Percentiles rank a stretch among this genome's conserved stretches.
These are phyloP conservation scores for Triplophysa rosa DNA, from an alignment of 2,113 vertebrate genomes.

Conservation along the genomic window DNA sequence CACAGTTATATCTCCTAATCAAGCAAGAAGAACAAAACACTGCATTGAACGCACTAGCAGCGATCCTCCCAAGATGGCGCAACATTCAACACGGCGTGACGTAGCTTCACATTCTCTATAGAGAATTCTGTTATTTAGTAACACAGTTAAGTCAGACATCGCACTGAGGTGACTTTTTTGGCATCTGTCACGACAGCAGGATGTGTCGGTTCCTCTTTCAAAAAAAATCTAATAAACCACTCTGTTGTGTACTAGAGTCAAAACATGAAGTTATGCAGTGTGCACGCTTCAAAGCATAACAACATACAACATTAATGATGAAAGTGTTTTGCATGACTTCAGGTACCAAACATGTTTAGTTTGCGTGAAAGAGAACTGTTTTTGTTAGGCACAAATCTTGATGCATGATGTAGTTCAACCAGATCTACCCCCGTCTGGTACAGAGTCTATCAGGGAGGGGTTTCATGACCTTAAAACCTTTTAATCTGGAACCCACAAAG, in stretches of 20 bases:
- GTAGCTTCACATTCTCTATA: neutral
- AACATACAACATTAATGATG: neutral
- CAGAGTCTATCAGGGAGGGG: neutral
- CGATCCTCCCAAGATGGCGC: too few species aligned
- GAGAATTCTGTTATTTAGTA: slow-evolving; percentile 5
- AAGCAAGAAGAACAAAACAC: too few species aligned
- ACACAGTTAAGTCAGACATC: neutral
- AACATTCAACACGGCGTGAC: too few species aligned
- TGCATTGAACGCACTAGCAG: too few species aligned
- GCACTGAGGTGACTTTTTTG: neutral
- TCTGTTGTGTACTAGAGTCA: neutral
- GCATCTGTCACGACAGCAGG: neutral
- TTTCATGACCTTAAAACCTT: slow-evolving; percentile 17
- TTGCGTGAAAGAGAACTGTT: too few species aligned
- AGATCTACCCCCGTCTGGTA: neutral
- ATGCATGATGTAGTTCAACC: too few species aligned
- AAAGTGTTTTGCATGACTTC: neutral
- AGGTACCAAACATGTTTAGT: neutral
- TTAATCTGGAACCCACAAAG: neutral
- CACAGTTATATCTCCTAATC: too few species aligned
- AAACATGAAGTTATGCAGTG: neutral
- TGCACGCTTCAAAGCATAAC: too few species aligned
- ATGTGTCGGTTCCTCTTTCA: neutral
- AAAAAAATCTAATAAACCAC: neutral
- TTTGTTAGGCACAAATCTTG: too few species aligned